phyloP scores from a whole-genome alignment of 2,113 vertebrate species.

The Tricholaema leucomelas region DNA sequence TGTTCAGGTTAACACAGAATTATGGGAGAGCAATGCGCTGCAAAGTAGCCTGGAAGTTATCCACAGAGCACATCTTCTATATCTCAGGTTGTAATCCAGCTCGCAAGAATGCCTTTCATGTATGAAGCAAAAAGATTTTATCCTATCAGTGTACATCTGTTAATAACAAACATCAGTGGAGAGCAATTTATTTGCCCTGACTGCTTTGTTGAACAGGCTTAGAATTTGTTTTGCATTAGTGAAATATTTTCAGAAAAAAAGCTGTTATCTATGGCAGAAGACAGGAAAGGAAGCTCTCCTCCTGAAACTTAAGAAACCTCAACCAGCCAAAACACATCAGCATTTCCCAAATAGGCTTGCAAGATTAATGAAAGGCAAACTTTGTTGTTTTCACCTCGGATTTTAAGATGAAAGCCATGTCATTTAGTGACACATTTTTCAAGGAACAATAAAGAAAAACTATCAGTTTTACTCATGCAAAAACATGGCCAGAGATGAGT shows the following conservation, averaged over 20 bases:
- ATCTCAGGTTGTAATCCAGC: constrained; percentile 75
- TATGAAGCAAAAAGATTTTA: constrained; percentile 68
- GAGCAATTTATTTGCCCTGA: constrained; percentile 72
- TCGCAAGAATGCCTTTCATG: constrained; percentile 78
- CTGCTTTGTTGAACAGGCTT: constrained; percentile 64
- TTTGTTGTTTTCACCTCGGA: constrained; percentile 5
- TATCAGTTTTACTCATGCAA: not conserved
- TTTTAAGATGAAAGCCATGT: not conserved
- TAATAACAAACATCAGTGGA: constrained; percentile 78
- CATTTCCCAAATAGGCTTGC: constrained; percentile 34
- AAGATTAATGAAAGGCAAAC: constrained; percentile 50
- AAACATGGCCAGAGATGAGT: not conserved
- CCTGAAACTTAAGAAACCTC: constrained; percentile 42
- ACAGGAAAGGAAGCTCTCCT: constrained; percentile 56
- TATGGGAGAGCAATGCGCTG: constrained; percentile 61
- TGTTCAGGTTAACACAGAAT: constrained; percentile 72
- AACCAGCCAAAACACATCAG: constrained; percentile 51
- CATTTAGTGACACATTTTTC: not conserved
- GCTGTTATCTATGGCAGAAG: constrained; percentile 55
- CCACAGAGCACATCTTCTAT: constrained; percentile 68
- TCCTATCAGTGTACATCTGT: constrained; percentile 72
- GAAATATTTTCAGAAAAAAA: constrained; percentile 29
- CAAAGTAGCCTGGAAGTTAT: constrained; percentile 74
- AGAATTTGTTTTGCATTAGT: constrained; percentile 57
- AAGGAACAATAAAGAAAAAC: not conserved